These are phyloP conservation scores for Dusona sp. DNA, from an alignment of 2,888 invertebrate genomes.

Conservation along the genomic window DNA sequence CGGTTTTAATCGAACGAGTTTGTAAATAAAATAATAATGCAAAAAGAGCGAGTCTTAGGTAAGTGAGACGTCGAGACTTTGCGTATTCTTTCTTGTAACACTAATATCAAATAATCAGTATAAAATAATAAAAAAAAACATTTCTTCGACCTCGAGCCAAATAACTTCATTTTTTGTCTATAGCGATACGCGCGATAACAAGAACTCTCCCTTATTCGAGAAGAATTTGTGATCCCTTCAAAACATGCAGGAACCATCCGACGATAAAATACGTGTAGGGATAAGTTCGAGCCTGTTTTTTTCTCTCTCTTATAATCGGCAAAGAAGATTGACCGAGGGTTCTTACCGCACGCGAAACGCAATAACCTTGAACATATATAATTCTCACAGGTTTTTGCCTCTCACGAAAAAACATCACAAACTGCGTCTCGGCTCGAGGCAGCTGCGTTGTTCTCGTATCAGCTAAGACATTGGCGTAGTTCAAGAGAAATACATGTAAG, in stretches of 20 bases:
- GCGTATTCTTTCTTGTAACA: constrained; percentile 19
- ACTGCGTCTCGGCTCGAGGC: constrained; percentile 51
- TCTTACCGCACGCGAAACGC: constrained; percentile 41
- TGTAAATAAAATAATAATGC: constrained; percentile 17
- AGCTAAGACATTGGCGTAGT: constrained; percentile 57
- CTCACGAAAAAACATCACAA: constrained; percentile 46
- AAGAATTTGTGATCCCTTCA: not conserved
- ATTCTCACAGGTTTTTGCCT: constrained; percentile 49
- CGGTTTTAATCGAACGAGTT: constrained; percentile 41
- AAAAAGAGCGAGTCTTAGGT: constrained; percentile 6
- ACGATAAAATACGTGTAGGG: too few relatives aligned
- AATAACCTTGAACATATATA: constrained; percentile 49
- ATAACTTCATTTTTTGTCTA: not conserved
- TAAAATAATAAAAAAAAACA: not conserved
- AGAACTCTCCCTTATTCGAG: not conserved
- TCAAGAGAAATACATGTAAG: not conserved
- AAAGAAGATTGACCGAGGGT: constrained; percentile 19
- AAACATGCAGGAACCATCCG: not conserved
- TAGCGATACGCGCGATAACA: not conserved
- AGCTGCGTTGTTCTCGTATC: constrained; percentile 39
- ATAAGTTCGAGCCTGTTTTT: not conserved
- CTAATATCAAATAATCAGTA: too few relatives aligned
- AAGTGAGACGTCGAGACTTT: constrained; percentile 2
- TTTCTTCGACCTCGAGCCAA: not conserved
- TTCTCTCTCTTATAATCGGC: not conserved